These are phyloP conservation scores for Lophius piscatorius DNA, from an alignment of 2,113 vertebrate genomes.

Conservation along the genomic window DNA sequence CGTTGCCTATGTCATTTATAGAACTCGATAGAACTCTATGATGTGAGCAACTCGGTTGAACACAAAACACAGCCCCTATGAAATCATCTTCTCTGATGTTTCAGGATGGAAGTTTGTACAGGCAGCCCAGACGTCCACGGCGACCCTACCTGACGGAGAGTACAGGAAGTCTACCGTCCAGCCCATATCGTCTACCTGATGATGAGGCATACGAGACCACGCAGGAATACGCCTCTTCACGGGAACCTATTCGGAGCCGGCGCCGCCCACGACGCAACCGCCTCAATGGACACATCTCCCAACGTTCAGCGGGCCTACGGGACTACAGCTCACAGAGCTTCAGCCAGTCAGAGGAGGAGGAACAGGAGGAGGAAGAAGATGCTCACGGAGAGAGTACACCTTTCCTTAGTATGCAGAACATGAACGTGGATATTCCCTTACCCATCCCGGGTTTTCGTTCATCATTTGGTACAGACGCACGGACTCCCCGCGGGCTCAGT, in stretches of 20 bases:
- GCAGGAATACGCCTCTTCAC: conserved; percentile 91
- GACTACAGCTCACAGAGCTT: conserved; percentile 94
- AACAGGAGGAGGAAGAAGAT: conserved; percentile 83
- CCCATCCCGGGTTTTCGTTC: conserved; percentile 83
- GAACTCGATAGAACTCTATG: too few relatives aligned
- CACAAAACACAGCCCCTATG: too few relatives aligned
- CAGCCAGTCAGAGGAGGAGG: conserved; percentile 89
- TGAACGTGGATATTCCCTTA: conserved; percentile 77
- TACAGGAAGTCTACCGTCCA: conserved; percentile 94
- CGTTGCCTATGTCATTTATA: too few relatives aligned
- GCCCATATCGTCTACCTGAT: conserved; percentile 91
- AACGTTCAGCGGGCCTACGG: conserved; percentile 83
- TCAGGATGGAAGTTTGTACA: conserved; percentile 87
- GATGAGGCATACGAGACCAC: conserved; percentile 98
- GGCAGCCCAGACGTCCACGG: conserved; percentile 84
- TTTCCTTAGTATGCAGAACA: conserved; percentile 94
- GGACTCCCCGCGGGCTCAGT: conserved; percentile 90
- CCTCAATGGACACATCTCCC: conserved; percentile 90
- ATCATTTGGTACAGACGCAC: conserved; percentile 83
- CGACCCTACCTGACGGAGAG: conserved; percentile 86
- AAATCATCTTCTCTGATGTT: conserved; percentile 39
- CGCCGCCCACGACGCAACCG: conserved; percentile 89
- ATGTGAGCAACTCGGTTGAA: too few relatives aligned
- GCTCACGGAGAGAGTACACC: conserved; percentile 91
- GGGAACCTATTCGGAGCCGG: conserved; percentile 85